phyloP scores from a whole-genome alignment of 2,113 vertebrate genomes.

The Sorex araneus region DNA sequence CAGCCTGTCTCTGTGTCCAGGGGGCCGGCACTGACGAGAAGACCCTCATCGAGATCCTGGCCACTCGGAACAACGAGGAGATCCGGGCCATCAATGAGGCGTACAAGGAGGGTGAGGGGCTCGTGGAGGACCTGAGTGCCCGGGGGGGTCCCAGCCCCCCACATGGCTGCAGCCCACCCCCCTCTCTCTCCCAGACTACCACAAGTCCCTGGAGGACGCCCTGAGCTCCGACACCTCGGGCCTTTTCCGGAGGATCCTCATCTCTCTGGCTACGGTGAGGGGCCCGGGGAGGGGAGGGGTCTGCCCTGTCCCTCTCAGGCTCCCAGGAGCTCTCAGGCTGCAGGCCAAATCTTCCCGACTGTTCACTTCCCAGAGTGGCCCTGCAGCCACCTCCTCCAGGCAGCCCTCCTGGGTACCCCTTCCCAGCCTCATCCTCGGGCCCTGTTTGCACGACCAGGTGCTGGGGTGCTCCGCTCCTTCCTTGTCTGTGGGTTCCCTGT shows the following conservation, averaged over 20 bases:
- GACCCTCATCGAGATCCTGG: slow-evolving; percentile 95
- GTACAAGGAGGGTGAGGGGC: slow-evolving; percentile 89
- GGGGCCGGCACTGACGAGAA: slow-evolving; percentile 97
- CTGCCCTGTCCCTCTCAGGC: too few species aligned
- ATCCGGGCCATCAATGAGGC: slow-evolving; percentile 94
- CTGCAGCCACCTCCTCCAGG: background rate
- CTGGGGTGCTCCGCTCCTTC: too few species aligned
- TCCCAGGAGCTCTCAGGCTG: background rate
- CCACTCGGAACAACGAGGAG: slow-evolving; percentile 94
- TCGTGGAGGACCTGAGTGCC: too few species aligned
- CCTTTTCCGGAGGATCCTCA: slow-evolving; percentile 94
- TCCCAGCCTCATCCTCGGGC: background rate
- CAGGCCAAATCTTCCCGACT: accelerated
- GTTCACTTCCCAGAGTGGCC: background rate
- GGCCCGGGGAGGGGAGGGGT: background rate
- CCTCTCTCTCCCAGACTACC: slow-evolving; percentile 90
- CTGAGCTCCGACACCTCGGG: slow-evolving; percentile 96
- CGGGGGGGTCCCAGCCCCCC: background rate
- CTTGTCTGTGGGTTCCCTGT: too few species aligned
- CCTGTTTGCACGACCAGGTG: too few species aligned
- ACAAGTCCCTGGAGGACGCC: slow-evolving; percentile 94
- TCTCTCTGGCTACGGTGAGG: slow-evolving; percentile 95
- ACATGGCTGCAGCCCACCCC: background rate
- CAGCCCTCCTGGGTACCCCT: background rate
- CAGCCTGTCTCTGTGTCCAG: slow-evolving; percentile 84